phyloP scores from a whole-genome alignment of 2,113 vertebrate species.

The Cheilinus undulatus region DNA sequence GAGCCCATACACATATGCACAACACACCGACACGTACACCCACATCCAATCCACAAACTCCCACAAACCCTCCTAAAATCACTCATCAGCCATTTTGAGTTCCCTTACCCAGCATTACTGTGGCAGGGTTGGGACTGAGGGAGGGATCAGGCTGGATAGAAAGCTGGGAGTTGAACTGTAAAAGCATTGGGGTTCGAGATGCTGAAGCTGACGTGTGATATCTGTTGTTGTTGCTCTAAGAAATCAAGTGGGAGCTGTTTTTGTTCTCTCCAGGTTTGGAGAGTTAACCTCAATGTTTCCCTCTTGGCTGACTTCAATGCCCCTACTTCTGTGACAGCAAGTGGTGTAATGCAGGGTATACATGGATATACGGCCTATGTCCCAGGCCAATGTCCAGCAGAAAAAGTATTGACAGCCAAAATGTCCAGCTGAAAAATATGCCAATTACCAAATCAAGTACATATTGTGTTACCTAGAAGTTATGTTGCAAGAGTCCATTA shows the following conservation, averaged over 20 bases:
- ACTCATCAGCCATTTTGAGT: conserved; percentile 30
- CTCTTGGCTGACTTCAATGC: not conserved
- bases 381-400: too few relatives aligned
- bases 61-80: conserved; percentile 24
- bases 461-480: too few relatives aligned
- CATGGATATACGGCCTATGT: too few relatives aligned
- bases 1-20: conserved; percentile 9
- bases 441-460: too few relatives aligned
- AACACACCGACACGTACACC: not conserved
- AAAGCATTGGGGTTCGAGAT: not conserved
- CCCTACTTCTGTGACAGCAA: conserved; percentile 1
- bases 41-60: conserved; percentile 17
- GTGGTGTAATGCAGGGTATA: too few relatives aligned
- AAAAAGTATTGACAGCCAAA: too few relatives aligned
- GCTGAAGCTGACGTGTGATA: not conserved
- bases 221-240: conserved; percentile 7
- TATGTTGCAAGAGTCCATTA: too few relatives aligned
- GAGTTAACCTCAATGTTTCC: conserved; percentile 1
- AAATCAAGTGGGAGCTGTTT: conserved; percentile 1
- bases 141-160: not conserved
- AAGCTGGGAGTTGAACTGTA: not conserved
- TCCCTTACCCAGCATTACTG: conserved; percentile 34
- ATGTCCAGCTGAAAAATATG: too few relatives aligned
- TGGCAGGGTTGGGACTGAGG: conserved; percentile 8
- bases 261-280: not conserved